A percentile compares a stretch with the other conserved stretches of the same genome.
These are phyloP conservation scores for Globia sparganii DNA, from an alignment of 2,888 invertebrate species.

Conservation along the genomic window DNA sequence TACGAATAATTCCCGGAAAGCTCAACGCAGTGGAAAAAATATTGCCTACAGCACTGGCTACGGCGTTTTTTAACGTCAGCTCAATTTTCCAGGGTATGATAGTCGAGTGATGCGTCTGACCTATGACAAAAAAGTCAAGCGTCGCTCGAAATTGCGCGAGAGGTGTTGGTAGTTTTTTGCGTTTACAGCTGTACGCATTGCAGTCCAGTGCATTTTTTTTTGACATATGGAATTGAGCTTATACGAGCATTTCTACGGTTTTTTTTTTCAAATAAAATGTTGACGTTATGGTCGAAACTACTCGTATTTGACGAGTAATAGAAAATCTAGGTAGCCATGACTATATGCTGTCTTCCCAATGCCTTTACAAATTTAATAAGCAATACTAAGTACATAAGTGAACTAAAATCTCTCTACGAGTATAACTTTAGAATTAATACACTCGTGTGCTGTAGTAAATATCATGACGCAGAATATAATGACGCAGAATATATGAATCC, in stretches of 20 bases:
- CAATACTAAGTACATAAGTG: background rate
- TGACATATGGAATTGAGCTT: conserved; percentile 12
- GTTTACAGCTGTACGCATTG: conserved; percentile 42
- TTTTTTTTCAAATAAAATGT: background rate
- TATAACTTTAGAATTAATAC: background rate
- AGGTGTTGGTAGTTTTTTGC: conserved; percentile 44
- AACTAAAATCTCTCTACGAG: background rate
- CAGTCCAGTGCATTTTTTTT: conserved; percentile 18
- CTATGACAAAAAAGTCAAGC: conserved; percentile 68
- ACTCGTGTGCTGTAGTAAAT: background rate
- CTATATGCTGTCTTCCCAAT: background rate
- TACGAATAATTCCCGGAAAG: conserved; percentile 66
- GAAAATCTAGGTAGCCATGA: background rate
- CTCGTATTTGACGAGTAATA: background rate
- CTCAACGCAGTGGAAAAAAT: conserved; percentile 69
- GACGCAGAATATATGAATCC: no score
- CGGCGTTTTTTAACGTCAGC: conserved; percentile 65
- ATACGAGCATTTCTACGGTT: background rate
- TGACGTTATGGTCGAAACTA: background rate
- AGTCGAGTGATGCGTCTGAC: conserved; percentile 69
- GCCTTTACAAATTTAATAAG: background rate
- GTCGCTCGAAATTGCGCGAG: conserved; percentile 57
- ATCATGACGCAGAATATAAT: background rate
- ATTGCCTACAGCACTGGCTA: conserved; percentile 62
- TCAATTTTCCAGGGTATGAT: conserved; percentile 71